These are phyloP conservation scores for Cariama cristata DNA, from an alignment of 2,113 vertebrate species.

Conservation along the genomic window DNA sequence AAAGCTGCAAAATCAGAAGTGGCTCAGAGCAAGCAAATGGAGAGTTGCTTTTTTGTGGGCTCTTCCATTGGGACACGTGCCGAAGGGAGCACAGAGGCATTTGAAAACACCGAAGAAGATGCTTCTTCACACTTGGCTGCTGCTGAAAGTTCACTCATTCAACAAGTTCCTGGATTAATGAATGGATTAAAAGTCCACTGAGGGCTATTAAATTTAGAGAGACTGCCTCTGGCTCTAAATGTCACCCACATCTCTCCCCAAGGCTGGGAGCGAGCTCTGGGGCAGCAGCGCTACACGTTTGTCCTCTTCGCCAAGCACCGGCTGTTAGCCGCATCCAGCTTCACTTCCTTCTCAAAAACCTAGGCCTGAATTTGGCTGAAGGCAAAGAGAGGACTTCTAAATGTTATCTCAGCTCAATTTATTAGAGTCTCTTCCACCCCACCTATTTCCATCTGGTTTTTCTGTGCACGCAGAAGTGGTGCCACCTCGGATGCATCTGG, in stretches of 20 bases:
- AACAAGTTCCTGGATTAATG: not conserved
- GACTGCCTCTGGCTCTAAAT: not conserved
- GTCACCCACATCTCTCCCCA: not conserved
- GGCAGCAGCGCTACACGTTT: accelerated
- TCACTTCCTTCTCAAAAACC: not conserved
- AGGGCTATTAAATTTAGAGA: not conserved
- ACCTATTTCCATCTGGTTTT: not conserved
- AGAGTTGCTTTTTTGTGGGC: not conserved
- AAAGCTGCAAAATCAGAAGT: not conserved
- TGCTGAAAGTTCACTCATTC: not conserved
- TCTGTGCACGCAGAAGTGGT: accelerated
- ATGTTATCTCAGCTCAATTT: not conserved
- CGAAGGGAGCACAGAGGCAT: not conserved
- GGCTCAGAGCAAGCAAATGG: not conserved
- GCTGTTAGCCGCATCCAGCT: not conserved
- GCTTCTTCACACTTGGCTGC: not conserved
- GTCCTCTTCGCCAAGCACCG: not conserved
- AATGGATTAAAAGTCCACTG: not conserved
- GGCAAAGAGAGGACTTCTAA: not conserved
- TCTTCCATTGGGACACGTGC: accelerated
- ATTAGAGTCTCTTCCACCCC: not conserved
- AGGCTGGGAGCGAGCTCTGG: not conserved
- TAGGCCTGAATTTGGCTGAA: not conserved
- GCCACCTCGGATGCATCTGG: not conserved
- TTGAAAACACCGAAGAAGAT: not conserved